phyloP scores from a whole-genome alignment of 2,113 vertebrate genomes.

The Noctilio leporinus region DNA sequence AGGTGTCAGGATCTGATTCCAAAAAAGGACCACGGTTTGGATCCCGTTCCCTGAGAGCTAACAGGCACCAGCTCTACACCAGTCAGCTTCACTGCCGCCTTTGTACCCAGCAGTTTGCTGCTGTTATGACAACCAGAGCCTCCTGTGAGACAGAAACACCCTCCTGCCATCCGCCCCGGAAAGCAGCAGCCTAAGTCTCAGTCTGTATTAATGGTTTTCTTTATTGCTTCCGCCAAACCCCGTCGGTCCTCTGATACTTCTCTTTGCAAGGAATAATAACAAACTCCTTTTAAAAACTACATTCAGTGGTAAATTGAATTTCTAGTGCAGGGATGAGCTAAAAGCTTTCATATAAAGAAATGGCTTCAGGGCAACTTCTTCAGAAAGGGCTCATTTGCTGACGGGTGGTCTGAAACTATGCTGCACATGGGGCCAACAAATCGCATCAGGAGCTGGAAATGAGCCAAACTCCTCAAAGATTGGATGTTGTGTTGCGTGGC shows the following conservation, averaged over 20 bases:
- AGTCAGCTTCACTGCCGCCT: background rate
- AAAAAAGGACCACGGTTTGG: background rate
- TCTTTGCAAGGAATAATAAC: conserved; percentile 49
- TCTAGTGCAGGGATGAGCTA: background rate
- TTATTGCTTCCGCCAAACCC: background rate
- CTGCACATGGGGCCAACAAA: background rate
- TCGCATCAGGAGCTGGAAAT: background rate
- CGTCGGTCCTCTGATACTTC: background rate
- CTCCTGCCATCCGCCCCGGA: background rate
- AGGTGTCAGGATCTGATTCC: background rate
- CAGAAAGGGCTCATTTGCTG: conserved; percentile 8
- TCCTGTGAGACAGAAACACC: background rate
- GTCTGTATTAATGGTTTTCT: background rate
- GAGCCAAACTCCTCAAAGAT: background rate
- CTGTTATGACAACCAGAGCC: background rate
- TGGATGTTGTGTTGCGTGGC: background rate
- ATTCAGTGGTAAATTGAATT: background rate
- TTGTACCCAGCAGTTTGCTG: background rate
- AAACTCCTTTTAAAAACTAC: background rate
- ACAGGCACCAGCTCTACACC: background rate
- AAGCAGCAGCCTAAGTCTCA: background rate
- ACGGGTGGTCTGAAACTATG: background rate
- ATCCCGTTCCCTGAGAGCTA: background rate
- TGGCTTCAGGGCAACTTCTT: background rate
- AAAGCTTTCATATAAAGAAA: conserved; percentile 33